Evolutionary conservation across 2,888 invertebrate genomes (phyloP), one percentile per base, ranked within the genome.

Genomic region (Ochlodes sylvanus): DNA sequence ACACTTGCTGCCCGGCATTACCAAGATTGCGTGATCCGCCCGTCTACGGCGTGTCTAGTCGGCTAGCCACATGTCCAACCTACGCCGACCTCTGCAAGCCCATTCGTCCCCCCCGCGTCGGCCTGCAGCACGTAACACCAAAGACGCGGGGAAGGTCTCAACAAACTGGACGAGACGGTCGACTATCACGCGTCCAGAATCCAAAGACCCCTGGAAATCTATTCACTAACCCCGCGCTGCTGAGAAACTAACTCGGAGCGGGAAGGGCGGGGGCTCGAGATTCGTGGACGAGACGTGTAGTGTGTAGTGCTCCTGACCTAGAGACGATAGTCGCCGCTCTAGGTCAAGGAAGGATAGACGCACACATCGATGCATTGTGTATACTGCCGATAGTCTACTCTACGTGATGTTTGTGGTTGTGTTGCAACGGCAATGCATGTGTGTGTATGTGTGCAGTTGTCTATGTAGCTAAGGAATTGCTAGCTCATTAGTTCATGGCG

Each of bases 341-440:
- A 92, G 92, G 92, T 93, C 92, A 92, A 91, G 91, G 89, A 92
- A 92, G 91, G 92, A 90, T 90, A 90, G 82, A 92, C 90, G 80
- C 92, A 90, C 88, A 90, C 90, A 86, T 80, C 73, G 74, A 75
- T 42, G 73, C 68, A 65, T 71, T 68, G 68, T 71, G 56, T 47
- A 62, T 63, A 64, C 19, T 34, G 64, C 66, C 44, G 63, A 68
- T 60, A 57, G 15, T 62, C 68, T 63, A 73, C 71, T 62, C 68
- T 63, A 73, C 71, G 58, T 21, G 41, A 34, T 27, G 64, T 47
- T 47, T 27, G 19, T 6, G 17, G 14, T 15, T 38, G 57, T 65
- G 57, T 32, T 42, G 38, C 38, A 38, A 15, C 17, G 17, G 12
- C 7, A 14, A 52, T 27, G 27, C 32, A 54, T 54, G 54, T 54